Evolutionary conservation across 2,113 vertebrate genomes (phyloP).

Genomic region (Cricetomys ansorgei): DNA sequence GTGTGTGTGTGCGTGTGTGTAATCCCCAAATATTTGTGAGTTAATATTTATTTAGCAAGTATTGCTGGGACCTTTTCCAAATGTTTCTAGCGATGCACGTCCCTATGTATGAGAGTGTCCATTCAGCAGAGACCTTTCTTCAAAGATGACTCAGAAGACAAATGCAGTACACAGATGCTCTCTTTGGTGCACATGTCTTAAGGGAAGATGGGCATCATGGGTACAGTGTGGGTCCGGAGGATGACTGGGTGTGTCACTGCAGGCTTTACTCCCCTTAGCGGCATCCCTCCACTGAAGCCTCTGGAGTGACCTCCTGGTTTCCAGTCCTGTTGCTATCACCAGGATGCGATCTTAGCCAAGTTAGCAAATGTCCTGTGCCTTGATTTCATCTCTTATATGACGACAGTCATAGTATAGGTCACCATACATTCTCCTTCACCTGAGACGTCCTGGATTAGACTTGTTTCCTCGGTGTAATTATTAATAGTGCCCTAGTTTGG

Average conservation of each 20-base stretch:
- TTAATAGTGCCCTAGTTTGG: not conserved
- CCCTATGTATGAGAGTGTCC: not conserved
- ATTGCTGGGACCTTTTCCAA: not conserved
- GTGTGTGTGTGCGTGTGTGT: not conserved
- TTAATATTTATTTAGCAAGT: slow-evolving; percentile 19
- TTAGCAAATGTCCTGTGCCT: not conserved
- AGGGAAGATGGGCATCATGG: not conserved
- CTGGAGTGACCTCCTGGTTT: not conserved
- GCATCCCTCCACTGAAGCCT: not conserved
- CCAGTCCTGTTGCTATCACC: not conserved
- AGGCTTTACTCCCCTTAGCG: not conserved
- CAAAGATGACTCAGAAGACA: not conserved
- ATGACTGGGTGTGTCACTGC: not conserved
- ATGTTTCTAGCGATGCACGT: not conserved
- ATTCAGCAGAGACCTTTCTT: slow-evolving; percentile 1
- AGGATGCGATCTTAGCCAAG: not conserved
- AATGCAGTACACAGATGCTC: not conserved
- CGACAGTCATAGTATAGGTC: not conserved
- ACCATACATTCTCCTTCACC: not conserved
- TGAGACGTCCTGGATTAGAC: not conserved
- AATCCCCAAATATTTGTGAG: not conserved
- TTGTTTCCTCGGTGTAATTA: not conserved
- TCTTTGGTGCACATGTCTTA: not conserved
- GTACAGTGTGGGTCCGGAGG: not conserved
- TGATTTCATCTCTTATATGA: not conserved